Percentiles rank a stretch among this genome's conserved stretches.
Evolutionary conservation across 2,797 vertebrate genomes (phyloP).

Genomic region (Naso thynnoides): DNA sequence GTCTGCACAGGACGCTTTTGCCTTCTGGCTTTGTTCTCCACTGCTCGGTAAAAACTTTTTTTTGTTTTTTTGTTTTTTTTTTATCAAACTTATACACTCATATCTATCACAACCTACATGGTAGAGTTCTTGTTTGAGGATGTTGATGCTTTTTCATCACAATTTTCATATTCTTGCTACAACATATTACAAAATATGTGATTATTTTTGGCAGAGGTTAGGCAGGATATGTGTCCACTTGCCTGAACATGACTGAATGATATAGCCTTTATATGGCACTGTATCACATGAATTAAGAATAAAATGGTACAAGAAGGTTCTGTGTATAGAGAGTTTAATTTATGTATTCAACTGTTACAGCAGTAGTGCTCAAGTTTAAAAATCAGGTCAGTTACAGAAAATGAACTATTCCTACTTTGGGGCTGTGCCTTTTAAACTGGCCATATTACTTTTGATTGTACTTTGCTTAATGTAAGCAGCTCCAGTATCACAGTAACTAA

Average conservation of each 20-base stretch:
- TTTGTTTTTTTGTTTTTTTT: too few relatives aligned
- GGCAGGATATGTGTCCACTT: neutral
- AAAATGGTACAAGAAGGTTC: neutral
- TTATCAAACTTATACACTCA: neutral
- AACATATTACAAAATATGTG: neutral
- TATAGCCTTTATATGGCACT: neutral
- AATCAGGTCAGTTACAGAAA: neutral
- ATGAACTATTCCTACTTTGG: neutral
- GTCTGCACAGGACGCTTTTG: constrained; percentile 85
- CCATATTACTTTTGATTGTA: neutral
- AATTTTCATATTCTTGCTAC: neutral
- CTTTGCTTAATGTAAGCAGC: neutral
- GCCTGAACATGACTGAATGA: neutral
- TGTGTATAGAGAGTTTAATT: neutral
- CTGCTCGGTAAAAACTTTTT: constrained; percentile 85
- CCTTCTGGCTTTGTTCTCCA: constrained; percentile 92
- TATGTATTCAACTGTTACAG: neutral
- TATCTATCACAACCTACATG: neutral
- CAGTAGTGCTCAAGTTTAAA: neutral
- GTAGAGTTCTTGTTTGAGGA: neutral
- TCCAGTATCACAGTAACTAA: neutral
- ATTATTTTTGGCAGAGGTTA: neutral
- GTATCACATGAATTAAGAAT: neutral
- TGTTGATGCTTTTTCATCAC: neutral
- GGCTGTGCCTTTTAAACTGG: neutral